Evolutionary conservation across 2,888 invertebrate genomes (phyloP), one percentile per base, ranked within the genome.

Genomic region (Eristalis tenax): DNA sequence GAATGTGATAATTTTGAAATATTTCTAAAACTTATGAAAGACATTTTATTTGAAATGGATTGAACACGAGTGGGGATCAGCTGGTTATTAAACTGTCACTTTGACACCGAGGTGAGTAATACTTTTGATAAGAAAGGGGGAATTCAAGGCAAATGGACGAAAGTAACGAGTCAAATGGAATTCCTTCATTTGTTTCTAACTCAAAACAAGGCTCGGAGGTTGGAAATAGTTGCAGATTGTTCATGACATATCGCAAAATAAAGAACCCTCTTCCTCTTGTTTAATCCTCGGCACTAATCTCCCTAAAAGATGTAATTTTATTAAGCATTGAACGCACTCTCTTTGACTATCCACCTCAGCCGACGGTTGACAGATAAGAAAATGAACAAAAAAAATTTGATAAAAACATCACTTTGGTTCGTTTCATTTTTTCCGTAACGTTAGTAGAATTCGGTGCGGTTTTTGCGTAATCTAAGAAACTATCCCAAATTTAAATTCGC

Each of bases 401-500:
- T 38, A 22, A 11, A 63, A 73, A 65, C 61, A 83, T 82, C 85
- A 83, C 10, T 64, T 38, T 40, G n/a, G 18, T 50, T 50, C 23
- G 65, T 61, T 61, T 78, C 83, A 83, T 83, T 83, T 81, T 75
- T 56, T 40, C 76, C 65, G 59, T 22, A 83, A 35, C 40, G 26
- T 38, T 56, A 40, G 23, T 4, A n/a, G 38, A 64, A 70, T 26
- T 74, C 86, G 40, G 83, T 79, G 40, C 32, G 50, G 59, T 64
- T 77, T 80, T 86, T 86, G 86, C 83, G 73, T 86, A 86, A 83
- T 83, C 70, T 26, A 50, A 28, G 32, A 26, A 28, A 23, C 11
- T 63, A 28, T 13, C 8, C 50, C n/a, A 32, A 64, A 40, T 18
- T 40, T 13, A 1, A 10, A 56, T 61, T 77, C 69, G 74, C 23